Base-by-base conservation (phyloP, 2,113 vertebrate species). In the Patagioenas fasciata region DNA sequence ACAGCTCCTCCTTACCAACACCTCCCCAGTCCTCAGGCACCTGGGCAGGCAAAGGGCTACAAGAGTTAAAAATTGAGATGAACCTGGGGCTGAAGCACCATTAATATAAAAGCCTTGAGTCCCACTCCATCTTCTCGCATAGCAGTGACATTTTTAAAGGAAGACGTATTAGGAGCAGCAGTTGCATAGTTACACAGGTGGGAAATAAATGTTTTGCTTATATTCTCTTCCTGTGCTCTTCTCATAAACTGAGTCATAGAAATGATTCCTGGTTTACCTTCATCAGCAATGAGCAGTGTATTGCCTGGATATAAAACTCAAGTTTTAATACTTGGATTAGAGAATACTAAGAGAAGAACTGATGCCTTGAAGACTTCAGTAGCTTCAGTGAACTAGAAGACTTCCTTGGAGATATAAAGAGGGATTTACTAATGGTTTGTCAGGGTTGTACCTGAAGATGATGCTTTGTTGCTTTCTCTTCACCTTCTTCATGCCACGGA, bases 1-100 rank as follows among this genome's bases (percentile, higher is more conserved):
- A 3, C 16, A 8, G 62, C 50, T 62, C 9, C 2, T 16, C 5
- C 47, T 31, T 17, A 3, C 0, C 6, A 42, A 3, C 8, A 1
- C 15, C 69, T 44, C 16, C 42, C 42, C 42, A 44, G 16, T 6
- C 42, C 42, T 17, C 17, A 16, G 42, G 42, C 42, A 44, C 42
- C 42, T 25, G 2, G 1, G 5, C 29, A 57, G 11, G 10, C 21
- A n/a, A 61, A 31, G 0, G 21, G 12, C 51, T 21, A 6, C 25
- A 31, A 29, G 7, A 44, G 10, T 6, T 5, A 25, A n/a, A 11
- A 12, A 6, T 24, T 11, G 42, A 44, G 24, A 23, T 2, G 24
- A 36, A 9, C 67, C 3, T 14, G 38, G 64, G 26, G n/a, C 51
- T 57, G 80, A 38, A 29, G 34, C 44, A 71, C 7, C 13, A 3